Conservation (phyloP, 1,140 invertebrate genomes). For the Aphidius ervi region DNA sequence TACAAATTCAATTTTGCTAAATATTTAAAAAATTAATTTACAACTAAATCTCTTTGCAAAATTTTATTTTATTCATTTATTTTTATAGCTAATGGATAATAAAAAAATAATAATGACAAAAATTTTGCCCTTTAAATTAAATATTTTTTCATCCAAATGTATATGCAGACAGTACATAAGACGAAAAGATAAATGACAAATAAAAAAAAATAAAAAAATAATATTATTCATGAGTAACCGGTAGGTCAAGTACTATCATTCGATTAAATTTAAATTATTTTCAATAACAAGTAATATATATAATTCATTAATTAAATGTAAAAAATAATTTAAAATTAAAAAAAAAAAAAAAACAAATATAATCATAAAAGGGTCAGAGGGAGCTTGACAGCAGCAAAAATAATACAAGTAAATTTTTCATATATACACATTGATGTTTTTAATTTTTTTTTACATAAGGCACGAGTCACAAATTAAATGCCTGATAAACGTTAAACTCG, state of each 20-base stretch:
- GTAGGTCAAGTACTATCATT: slow-evolving; percentile 41
- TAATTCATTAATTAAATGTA: slow-evolving; percentile 44
- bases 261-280: slow-evolving; percentile 45
- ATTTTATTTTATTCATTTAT: too few species aligned
- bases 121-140: too few species aligned
- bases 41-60: too few species aligned
- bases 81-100: too few species aligned
- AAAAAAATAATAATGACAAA: too few species aligned
- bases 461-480: slow-evolving; percentile 24
- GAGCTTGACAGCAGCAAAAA: too few species aligned
- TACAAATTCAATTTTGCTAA: too few species aligned
- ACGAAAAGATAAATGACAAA: background rate
- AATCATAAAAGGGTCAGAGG: too few species aligned
- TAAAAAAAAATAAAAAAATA: background rate
- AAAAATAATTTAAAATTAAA: background rate
- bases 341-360: too few species aligned
- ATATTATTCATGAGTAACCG: background rate
- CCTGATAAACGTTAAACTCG: background rate
- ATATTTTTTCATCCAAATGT: background rate
- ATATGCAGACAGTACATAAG: background rate
- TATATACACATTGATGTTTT: too few species aligned
- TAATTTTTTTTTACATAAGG: slow-evolving; percentile 8
- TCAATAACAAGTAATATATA: slow-evolving; percentile 34
- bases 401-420: too few species aligned
- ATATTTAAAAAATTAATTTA: too few species aligned